Conservation (phyloP, 2,888 invertebrate species). For the Artemia sinica region DNA sequence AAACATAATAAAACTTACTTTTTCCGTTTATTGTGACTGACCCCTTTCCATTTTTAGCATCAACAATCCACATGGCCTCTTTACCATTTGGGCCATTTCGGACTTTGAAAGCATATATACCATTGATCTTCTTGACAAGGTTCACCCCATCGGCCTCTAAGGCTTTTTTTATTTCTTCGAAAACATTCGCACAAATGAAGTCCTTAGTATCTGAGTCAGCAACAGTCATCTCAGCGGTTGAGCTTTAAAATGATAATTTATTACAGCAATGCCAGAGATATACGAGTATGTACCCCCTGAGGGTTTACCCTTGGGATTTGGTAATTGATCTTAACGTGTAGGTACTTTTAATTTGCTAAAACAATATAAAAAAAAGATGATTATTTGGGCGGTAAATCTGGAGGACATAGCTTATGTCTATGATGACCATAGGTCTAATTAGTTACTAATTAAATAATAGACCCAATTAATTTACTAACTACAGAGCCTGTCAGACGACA, state of each 20-base stretch:
- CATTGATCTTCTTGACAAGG: constrained; percentile 64
- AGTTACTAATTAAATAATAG: too few relatives aligned
- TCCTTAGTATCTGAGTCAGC: constrained; percentile 29
- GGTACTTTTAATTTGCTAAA: too few relatives aligned
- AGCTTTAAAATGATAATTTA: constrained; percentile 15
- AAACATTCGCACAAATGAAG: constrained; percentile 62
- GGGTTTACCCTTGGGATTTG: too few relatives aligned
- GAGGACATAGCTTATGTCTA: too few relatives aligned
- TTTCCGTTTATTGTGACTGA: constrained; percentile 58
- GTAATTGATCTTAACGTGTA: too few relatives aligned
- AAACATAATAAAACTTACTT: constrained; percentile 29
- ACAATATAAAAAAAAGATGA: too few relatives aligned
- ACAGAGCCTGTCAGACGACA: too few relatives aligned
- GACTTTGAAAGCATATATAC: constrained; percentile 75
- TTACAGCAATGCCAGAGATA: too few relatives aligned
- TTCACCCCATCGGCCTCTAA: constrained; percentile 63
- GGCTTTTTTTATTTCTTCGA: constrained; percentile 60
- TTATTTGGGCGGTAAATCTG: too few relatives aligned
- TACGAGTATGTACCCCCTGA: too few relatives aligned
- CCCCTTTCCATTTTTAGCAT: constrained; percentile 78
- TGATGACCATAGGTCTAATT: too few relatives aligned
- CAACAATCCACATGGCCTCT: constrained; percentile 76
- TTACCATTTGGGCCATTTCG: constrained; percentile 57
- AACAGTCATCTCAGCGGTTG: constrained; percentile 27
- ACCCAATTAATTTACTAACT: too few relatives aligned